A percentile compares a stretch with the other conserved stretches of the same genome.
Evolutionary conservation across 2,113 vertebrate species (phyloP).

Genomic region (Elephantulus edwardii): DNA sequence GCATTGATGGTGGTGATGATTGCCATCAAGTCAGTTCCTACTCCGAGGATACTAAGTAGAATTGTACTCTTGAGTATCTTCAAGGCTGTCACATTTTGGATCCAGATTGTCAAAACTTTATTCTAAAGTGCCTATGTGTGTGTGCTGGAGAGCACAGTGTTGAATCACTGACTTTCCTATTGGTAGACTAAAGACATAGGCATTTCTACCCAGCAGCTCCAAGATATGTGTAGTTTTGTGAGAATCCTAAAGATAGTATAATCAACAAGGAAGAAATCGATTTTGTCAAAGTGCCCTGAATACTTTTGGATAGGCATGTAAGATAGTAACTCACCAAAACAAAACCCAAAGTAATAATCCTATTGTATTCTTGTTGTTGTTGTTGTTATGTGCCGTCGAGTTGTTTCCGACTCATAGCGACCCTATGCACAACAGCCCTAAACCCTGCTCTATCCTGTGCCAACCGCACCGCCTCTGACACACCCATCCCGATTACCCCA

Average conservation of each 20-base stretch:
- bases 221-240: background rate
- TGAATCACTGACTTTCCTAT: background rate
- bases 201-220: background rate
- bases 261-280: background rate
- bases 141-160: no score
- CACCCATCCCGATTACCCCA: no score
- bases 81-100: background rate
- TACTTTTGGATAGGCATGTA: background rate
- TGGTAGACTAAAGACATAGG: background rate
- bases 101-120: background rate
- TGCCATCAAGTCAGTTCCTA: background rate
- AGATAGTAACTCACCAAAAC: conserved; percentile 2
- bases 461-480: no score
- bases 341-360: conserved; percentile 8
- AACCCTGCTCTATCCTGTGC: no score
- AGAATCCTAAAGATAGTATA: background rate
- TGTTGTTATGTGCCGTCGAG: no score
- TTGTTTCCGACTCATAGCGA: no score
- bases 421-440: no score
- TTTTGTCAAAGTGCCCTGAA: conserved; percentile 18
- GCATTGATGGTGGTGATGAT: background rate
- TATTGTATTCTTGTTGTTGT: background rate
- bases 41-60: background rate
- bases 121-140: background rate
- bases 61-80: background rate